Base-by-base conservation (phyloP, 1,140 invertebrate genomes). In the Ericerus pela region DNA sequence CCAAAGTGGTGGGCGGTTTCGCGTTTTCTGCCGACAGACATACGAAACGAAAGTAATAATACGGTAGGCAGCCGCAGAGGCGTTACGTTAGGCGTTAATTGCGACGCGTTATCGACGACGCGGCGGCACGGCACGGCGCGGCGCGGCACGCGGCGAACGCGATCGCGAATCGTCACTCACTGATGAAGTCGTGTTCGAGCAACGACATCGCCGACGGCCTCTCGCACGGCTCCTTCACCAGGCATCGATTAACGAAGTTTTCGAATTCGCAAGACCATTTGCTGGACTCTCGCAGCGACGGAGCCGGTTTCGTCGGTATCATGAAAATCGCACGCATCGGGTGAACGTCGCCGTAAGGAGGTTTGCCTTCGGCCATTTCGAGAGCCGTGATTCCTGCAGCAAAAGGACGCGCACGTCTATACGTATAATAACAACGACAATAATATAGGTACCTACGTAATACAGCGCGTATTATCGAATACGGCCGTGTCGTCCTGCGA, bases 281-380 rank as follows among this genome's bases (percentile, higher is more conserved):
- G 68, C 97, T 91, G 2, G 91, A 91, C 69, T 98, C 88, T 62
- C 92, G 74, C 68, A 99, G 96, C 33, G 93, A 95, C 27, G 96
- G 96, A 20, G 96, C 94, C 29, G 95, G 94, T 72, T 97, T 98
- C 52, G 93, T 96, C 6, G 96, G 96, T 62, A 99, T 99, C 93
- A 98, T 98, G 70, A 99, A 99, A 65, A 99, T 98, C 28, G 96
- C 92, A 60, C 95, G 75, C 96, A 99, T 99, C 12, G 96, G 96
- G 77, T 99, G 95, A 66, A 99, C 98, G 70, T 98, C 93, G 11
- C 93, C 91, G 70, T 98, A 96, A 0, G 96, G 96, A 14, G 96
- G 95, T 72, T 97, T 94, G 5, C 95, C 95, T 73, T 99, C 96
- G 0, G 94, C 94, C 94, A 99, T 99, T 78, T 99, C 96, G 54